Conservation (phyloP, 2,888 invertebrate species). For the Chalcosyrphus nemorum region DNA sequence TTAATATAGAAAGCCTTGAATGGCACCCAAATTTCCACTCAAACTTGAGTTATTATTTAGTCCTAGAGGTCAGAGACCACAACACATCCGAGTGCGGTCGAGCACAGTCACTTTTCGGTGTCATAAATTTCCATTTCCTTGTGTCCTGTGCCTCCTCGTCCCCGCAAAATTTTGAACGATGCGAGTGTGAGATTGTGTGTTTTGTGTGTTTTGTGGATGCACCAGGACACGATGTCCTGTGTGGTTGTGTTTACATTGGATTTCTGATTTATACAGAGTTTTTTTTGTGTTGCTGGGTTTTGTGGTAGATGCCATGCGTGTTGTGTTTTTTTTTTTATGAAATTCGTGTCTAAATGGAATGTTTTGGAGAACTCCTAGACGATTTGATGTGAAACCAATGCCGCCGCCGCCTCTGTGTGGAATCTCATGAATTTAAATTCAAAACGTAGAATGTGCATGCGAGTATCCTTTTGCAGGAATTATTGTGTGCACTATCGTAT, state of each 20-base stretch:
- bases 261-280: constrained; percentile 56
- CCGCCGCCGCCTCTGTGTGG: constrained; percentile 32
- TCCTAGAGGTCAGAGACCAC: constrained; percentile 33
- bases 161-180: constrained; percentile 59
- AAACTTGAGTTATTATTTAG: background rate
- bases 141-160: constrained; percentile 8
- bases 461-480: constrained; percentile 12
- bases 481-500: background rate
- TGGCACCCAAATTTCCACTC: too few relatives aligned
- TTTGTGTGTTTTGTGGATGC: too few relatives aligned
- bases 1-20: too few relatives aligned
- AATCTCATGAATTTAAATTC: constrained; percentile 68
- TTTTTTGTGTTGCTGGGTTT: constrained; percentile 26
- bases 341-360: constrained; percentile 55
- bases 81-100: constrained; percentile 51
- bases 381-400: constrained; percentile 63
- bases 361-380: constrained; percentile 23
- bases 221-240: background rate
- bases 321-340: constrained; percentile 42
- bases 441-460: background rate
- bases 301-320: constrained; percentile 42
- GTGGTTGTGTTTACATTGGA: constrained; percentile 34
- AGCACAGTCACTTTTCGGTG: constrained; percentile 58
- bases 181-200: constrained; percentile 19
- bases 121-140: constrained; percentile 64